These are phyloP conservation scores for Sylvilagus bachmani DNA, from an alignment of 2,113 vertebrate genomes.

Conservation along the genomic window DNA sequence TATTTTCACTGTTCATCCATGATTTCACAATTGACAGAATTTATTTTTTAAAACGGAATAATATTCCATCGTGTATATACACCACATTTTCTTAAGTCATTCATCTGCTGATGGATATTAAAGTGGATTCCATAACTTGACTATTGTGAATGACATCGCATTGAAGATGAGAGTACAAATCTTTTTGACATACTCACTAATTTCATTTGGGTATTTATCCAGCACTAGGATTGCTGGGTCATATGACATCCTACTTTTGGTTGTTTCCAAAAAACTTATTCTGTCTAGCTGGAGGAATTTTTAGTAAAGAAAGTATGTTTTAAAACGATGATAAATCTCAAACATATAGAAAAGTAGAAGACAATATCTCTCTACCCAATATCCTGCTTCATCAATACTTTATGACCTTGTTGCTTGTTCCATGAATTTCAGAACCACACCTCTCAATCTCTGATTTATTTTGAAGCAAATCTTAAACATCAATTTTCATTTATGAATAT, in stretches of 20 bases:
- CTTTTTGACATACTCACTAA: no score
- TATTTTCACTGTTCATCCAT: not conserved
- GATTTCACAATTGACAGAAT: no score
- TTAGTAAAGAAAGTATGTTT: not conserved
- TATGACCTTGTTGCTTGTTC: not conserved
- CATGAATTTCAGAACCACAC: not conserved
- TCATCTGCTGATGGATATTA: no score
- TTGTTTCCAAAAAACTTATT: not conserved
- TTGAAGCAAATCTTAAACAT: not conserved
- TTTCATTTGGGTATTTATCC: not conserved
- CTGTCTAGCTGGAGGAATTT: not conserved
- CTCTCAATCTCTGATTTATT: not conserved
- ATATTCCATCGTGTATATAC: no score
- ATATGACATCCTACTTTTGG: no score
- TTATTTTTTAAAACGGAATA: no score
- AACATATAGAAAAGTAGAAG: not conserved
- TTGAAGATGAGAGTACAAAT: no score
- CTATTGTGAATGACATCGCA: no score
- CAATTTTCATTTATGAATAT: slow-evolving; percentile 4
- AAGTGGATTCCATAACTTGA: no score
- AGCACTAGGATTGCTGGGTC: no score
- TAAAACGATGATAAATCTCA: not conserved
- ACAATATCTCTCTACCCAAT: not conserved
- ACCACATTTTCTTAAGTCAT: no score
- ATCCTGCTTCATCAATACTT: not conserved